Evolutionary conservation across 2,888 invertebrate species (phyloP), one percentile per base, ranked within the genome.

Genomic region (Cryptosula pallasiana): DNA sequence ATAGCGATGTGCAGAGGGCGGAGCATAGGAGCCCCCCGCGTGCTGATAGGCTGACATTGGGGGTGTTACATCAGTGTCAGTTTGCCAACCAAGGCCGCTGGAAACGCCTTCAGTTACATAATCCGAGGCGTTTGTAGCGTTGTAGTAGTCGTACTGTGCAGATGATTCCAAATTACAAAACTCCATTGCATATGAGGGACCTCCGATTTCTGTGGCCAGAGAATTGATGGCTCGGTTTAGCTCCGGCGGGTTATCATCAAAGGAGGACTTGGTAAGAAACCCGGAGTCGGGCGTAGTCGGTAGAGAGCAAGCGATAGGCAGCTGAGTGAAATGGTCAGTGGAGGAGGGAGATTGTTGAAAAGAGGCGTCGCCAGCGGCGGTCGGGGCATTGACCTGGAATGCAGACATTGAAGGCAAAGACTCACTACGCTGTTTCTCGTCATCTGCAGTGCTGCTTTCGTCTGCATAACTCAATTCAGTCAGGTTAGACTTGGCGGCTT

Each of bases 101-200:
- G 9, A 13, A 5, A 45, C 20, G 45, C 45, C 45, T 45, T 45
- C 45, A 45, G 45, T 13, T 13, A 13, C 20, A 20, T 45, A 45
- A 13, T 20, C 45, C 20, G 45, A 13, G 9, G 20, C 45, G 20
- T 20, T 20, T 5, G 5, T 45, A 13, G 9, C 20, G 20, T 20
- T 45, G 45, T 13, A 45, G n/a, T 63, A 63, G 32, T 9, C 27
- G 13, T 13, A 27, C 34, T 63, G 63, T 3, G 34, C 25, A 3
- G 63, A 63, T 9, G 63, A n/a, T n/a, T 63, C 63, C n/a, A 63
- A 27, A n/a, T 63, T 63, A n/a, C 32, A 63, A 5, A 63, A 32
- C 34, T 63, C 63, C 63, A 63, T 63, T 25, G 63, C 63, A 63
- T 63, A 63, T 2, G 63, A 63, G 27, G 63, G 63, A 2, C 63